These are phyloP conservation scores for Homalodisca vitripennis DNA, from an alignment of 1,140 invertebrate species.

Conservation along the genomic window DNA sequence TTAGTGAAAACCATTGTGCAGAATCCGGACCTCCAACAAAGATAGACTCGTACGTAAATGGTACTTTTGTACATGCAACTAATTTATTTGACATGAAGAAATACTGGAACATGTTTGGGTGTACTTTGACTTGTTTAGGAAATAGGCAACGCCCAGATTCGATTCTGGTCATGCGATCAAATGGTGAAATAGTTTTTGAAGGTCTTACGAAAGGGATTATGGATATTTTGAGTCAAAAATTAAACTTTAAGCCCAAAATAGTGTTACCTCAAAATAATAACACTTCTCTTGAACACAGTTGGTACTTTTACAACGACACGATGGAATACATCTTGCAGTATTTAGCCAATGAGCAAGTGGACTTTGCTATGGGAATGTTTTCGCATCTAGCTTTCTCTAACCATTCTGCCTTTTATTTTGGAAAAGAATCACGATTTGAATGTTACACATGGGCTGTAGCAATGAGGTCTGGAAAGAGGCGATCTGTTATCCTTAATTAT, in stretches of 20 bases:
- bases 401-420: not conserved
- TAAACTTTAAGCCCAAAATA: constrained; percentile 15
- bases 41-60: constrained; percentile 8
- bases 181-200: constrained; percentile 19
- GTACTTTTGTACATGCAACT: not conserved
- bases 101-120: constrained; percentile 23
- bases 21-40: not conserved
- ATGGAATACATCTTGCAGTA: constrained; percentile 1
- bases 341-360: not conserved
- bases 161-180: not conserved
- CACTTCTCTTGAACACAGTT: constrained; percentile 1
- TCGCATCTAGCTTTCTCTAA: constrained; percentile 12
- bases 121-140: constrained; percentile 2
- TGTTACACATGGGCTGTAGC: constrained; percentile 39
- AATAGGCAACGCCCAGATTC: constrained; percentile 13
- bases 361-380: constrained; percentile 18
- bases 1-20: constrained; percentile 12
- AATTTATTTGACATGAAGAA: not conserved
- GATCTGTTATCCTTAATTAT: constrained; percentile 33
- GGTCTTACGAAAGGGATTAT: not conserved
- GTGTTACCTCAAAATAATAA: constrained; percentile 4
- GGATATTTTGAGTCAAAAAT: constrained; percentile 1
- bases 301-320: constrained; percentile 17
- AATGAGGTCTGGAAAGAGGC: constrained; percentile 32
- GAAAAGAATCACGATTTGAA: constrained; percentile 34